phyloP scores from a whole-genome alignment of 2,888 invertebrate species.

The Morinoia aosen region DNA sequence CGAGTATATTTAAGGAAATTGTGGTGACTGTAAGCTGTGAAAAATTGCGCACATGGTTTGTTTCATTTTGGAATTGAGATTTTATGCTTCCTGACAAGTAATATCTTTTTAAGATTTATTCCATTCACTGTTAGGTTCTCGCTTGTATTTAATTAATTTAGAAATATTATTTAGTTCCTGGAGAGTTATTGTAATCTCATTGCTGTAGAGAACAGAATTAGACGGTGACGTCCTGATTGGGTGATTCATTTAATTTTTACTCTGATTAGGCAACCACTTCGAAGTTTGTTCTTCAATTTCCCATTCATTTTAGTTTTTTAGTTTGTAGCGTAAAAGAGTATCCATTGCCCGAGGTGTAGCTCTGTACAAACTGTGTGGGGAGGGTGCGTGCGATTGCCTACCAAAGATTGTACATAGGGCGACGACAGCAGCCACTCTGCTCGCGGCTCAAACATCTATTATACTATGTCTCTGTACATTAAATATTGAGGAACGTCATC shows the following conservation, averaged over 20 bases:
- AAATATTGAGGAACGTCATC: background rate
- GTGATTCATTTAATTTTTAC: background rate
- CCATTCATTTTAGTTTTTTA: background rate
- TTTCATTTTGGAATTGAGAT: background rate
- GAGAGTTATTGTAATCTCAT: background rate
- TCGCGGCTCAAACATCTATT: conserved; percentile 34
- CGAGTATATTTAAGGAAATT: conserved; percentile 41
- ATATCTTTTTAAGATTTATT: background rate
- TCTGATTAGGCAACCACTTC: background rate
- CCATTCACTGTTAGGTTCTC: background rate
- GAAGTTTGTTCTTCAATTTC: background rate
- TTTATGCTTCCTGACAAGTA: background rate
- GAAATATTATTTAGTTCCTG: too few relatives aligned
- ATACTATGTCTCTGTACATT: conserved; percentile 31
- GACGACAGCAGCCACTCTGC: background rate
- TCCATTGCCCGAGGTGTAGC: background rate
- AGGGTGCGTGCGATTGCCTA: background rate
- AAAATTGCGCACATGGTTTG: background rate
- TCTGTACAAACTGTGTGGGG: background rate
- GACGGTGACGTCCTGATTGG: background rate
- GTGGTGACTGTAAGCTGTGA: background rate
- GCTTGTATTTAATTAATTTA: background rate
- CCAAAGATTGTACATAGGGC: conserved; percentile 38
- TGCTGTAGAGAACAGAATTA: background rate
- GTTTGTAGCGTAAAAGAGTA: background rate